Base-by-base conservation (phyloP, 37 sponge, comb jelly and placozoan species). In the Aphrocallistes beatrix region DNA sequence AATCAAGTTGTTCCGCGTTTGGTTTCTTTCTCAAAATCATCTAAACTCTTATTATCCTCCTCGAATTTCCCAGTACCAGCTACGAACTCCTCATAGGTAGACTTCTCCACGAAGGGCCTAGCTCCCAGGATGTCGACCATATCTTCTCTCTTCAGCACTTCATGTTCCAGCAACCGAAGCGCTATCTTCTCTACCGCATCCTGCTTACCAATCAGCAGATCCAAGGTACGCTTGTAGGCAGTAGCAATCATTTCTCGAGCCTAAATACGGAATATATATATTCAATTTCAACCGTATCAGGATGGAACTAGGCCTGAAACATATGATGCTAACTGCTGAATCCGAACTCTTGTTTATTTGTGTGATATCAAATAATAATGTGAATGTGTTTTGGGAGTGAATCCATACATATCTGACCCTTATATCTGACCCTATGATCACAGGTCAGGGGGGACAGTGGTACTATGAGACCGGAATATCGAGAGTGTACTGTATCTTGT, bases 51-150 rank as follows among this genome's bases (percentile, higher is more conserved):
- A 13, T 30, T 60, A 25, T 60, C n/a, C 75, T 60, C 75, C 21
- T 60, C 75, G n/a, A 60, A 60, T 30, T 60, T 84, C 13, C 90
- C 96, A 0, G 96, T 98, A 0, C 92, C 96, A 10, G 92, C 93
- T 23, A 98, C 96, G 90, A 98, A 93, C 85, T 95, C 96, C 69
- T 98, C 99, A 84, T 98, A 98, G 10, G 99, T 93, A 0, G 90
- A 91, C 50, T 97, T 97, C 88, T 97, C 97, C 23, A 91, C 90
- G 85, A 94, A 97, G 23, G 97, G 97, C 13, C 97, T 51, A 1
- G 85, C 81, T 1, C 97, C 97, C 39, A 97, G 82, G 38, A 97
- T 50, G 38, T 90, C 89, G 23, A 97, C 92, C 97, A 97, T 97
- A 51, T 97, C 97, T 1, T 97, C 97, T 40, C 95, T 83, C 81